These are phyloP conservation scores for Saccopteryx bilineata DNA, from an alignment of 2,113 vertebrate species.

Conservation along the genomic window DNA sequence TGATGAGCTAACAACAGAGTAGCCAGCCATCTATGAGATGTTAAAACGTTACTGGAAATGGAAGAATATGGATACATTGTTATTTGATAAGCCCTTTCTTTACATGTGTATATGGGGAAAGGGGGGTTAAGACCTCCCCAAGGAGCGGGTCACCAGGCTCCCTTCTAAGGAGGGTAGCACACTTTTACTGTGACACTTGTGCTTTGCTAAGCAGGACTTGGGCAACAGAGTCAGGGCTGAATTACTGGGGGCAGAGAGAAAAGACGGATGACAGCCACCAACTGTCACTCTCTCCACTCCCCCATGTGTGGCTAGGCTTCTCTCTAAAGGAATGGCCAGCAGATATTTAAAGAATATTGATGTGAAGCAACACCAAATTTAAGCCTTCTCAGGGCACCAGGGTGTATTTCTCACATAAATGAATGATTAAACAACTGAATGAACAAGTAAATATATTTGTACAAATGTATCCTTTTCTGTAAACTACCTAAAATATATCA, in stretches of 20 bases:
- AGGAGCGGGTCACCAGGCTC: neutral
- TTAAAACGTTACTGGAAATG: neutral
- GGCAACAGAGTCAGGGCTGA: neutral
- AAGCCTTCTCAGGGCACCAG: neutral
- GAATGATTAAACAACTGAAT: neutral
- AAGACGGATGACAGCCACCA: neutral
- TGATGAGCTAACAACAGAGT: neutral
- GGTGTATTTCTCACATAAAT: neutral
- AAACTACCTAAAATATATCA: neutral
- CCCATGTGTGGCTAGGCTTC: neutral
- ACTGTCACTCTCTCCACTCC: neutral
- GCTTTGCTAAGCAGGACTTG: neutral
- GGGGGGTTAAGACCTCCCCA: neutral
- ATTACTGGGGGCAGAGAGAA: neutral
- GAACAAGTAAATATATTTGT: neutral
- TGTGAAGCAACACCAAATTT: neutral
- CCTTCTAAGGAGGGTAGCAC: neutral
- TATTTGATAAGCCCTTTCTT: neutral
- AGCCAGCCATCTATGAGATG: neutral
- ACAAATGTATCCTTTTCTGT: neutral
- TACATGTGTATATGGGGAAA: neutral
- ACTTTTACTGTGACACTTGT: neutral
- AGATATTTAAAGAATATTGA: slow-evolving; percentile 13
- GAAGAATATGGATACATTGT: neutral
- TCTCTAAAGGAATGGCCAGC: neutral